A percentile compares a stretch with the other conserved stretches of the same genome.
These are phyloP conservation scores for Neolamprologus sp. DNA, from an alignment of 2,113 vertebrate genomes.

Conservation along the genomic window DNA sequence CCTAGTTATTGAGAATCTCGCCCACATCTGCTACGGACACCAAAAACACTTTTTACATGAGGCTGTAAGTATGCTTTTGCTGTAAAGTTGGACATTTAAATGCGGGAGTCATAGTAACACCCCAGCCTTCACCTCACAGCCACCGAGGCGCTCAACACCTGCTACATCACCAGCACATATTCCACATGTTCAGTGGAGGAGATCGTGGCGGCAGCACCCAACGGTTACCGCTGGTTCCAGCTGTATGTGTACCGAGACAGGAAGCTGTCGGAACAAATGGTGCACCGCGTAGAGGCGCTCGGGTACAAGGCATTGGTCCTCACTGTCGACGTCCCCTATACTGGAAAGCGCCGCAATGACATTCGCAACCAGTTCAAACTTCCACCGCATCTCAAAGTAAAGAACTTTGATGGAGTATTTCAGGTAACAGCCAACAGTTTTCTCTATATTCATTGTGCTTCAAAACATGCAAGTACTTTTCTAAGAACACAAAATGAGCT, in stretches of 20 bases:
- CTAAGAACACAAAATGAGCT: background rate
- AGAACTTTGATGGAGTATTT: slow-evolving; percentile 78
- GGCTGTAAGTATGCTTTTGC: background rate
- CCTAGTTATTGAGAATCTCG: background rate
- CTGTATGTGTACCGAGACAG: slow-evolving; percentile 85
- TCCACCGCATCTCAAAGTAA: slow-evolving; percentile 76
- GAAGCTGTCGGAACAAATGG: slow-evolving; percentile 77
- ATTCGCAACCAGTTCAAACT: slow-evolving; percentile 83
- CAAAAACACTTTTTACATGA: background rate
- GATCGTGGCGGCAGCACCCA: slow-evolving; percentile 74
- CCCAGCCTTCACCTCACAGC: slow-evolving; percentile 56
- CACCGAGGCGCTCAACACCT: slow-evolving; percentile 74
- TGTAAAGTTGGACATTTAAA: background rate
- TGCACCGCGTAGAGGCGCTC: slow-evolving; percentile 74
- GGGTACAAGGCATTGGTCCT: slow-evolving; percentile 90
- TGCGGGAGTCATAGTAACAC: background rate
- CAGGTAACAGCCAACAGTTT: slow-evolving; percentile 67
- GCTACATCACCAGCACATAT: slow-evolving; percentile 86
- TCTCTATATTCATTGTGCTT: background rate
- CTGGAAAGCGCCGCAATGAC: slow-evolving; percentile 81
- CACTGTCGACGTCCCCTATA: slow-evolving; percentile 81
- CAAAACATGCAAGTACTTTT: background rate
- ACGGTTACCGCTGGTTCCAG: slow-evolving; percentile 87
- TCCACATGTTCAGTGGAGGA: slow-evolving; percentile 86
- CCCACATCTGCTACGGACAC: background rate